A percentile compares a stretch with the other conserved stretches of the same genome.
Conservation (phyloP, 2,888 invertebrate genomes). For the Colletes collaris region DNA sequence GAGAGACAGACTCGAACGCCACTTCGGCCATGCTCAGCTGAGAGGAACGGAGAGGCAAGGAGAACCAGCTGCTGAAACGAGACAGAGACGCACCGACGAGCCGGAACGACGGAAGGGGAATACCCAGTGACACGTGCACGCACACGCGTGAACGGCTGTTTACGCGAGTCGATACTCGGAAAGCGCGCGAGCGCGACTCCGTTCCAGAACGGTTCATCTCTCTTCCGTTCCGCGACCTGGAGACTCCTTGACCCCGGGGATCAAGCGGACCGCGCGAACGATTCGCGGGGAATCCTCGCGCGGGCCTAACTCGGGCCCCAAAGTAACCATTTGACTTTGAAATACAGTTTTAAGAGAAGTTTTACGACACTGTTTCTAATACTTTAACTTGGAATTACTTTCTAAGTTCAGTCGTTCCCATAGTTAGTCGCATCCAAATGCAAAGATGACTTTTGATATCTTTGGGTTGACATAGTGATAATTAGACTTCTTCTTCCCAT, state of each 20-base stretch:
- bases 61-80: slow-evolving; percentile 31
- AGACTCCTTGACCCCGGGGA: not conserved
- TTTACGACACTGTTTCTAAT: no score
- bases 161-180: slow-evolving; percentile 50
- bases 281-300: no score
- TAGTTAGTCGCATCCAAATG: no score
- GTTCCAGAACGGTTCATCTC: not conserved
- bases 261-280: no score
- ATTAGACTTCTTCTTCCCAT: no score
- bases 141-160: slow-evolving; percentile 48
- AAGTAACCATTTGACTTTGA: no score
- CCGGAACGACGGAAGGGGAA: slow-evolving; percentile 15
- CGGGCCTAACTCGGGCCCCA: no score
- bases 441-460: no score
- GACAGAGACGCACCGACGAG: slow-evolving; percentile 34
- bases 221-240: not conserved
- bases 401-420: no score
- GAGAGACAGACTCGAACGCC: slow-evolving; percentile 72
- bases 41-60: slow-evolving; percentile 32
- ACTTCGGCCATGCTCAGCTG: slow-evolving; percentile 68
- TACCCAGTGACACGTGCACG: slow-evolving; percentile 46
- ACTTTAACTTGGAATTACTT: no score
- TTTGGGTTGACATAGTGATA: no score
- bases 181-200: not conserved
- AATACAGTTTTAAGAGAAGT: no score